phyloP scores from a whole-genome alignment of 92 coral and sea anemone species.

The Porites rus region DNA sequence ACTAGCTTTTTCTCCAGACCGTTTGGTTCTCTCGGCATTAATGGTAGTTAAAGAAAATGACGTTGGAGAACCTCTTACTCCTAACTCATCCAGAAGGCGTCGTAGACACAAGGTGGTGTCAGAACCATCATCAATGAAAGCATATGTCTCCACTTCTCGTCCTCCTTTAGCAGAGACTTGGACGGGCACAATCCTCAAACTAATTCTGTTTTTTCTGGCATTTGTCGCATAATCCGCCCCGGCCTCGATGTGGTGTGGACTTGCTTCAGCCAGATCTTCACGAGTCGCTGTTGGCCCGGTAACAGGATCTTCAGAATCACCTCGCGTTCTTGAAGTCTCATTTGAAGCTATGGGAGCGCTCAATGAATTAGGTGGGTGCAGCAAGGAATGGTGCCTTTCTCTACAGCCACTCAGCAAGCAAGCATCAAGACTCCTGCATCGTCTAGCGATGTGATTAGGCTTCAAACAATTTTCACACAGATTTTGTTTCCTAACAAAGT shows the following conservation, averaged over 20 bases:
- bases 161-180: constrained; percentile 19
- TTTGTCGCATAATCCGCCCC: no score
- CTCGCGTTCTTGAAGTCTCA: constrained; percentile 3
- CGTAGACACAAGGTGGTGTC: constrained; percentile 45
- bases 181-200: constrained; percentile 60
- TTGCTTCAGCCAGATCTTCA: background rate
- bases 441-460: no score
- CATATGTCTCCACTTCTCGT: constrained; percentile 41
- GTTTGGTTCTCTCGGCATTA: constrained; percentile 24
- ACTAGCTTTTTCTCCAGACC: no score
- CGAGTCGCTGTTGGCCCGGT: constrained; percentile 32
- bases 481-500: no score
- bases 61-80: constrained; percentile 26
- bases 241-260: no score
- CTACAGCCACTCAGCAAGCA: no score
- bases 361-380: constrained; percentile 27
- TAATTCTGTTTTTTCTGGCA: background rate
- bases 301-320: constrained; percentile 1
- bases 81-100: constrained; percentile 17
- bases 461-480: no score
- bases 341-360: constrained; percentile 29
- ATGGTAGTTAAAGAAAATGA: constrained; percentile 37
- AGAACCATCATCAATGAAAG: constrained; percentile 52
- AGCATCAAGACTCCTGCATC: no score
- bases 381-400: background rate